Conservation (phyloP, 2,797 vertebrate genomes). For the Xyrichtys novacula region DNA sequence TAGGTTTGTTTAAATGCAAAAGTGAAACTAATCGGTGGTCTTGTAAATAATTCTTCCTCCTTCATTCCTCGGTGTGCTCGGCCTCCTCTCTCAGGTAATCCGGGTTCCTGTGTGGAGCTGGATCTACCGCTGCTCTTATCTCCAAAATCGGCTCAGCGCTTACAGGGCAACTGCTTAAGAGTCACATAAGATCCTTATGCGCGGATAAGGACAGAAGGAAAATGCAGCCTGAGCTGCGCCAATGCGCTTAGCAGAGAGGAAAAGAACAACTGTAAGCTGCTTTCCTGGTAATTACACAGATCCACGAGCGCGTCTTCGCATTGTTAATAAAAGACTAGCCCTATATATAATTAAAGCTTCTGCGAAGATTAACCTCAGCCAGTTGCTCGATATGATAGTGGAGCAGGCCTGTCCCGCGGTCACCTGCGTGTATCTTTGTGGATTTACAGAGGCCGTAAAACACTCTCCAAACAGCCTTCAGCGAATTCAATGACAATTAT, state of each 20-base stretch:
- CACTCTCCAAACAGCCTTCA: not conserved
- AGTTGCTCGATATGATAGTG: conserved; percentile 49
- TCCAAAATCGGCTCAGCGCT: conserved; percentile 79
- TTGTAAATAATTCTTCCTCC: conserved; percentile 12
- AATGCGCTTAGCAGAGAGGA: conserved; percentile 85
- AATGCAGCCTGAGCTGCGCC: conserved; percentile 73
- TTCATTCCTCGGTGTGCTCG: conserved; percentile 5
- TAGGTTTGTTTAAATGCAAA: not conserved
- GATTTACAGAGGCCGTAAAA: conserved; percentile 15
- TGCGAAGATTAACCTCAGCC: conserved; percentile 60
- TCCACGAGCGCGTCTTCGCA: conserved; percentile 73
- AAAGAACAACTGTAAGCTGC: conserved; percentile 81
- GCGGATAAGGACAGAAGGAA: conserved; percentile 81
- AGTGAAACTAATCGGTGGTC: conserved; percentile 21
- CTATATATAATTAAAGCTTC: conserved; percentile 81
- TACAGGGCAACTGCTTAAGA: conserved; percentile 80
- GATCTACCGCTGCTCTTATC: conserved; percentile 73
- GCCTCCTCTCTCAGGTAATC: conserved; percentile 33
- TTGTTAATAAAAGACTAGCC: conserved; percentile 80
- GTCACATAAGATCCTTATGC: conserved; percentile 75
- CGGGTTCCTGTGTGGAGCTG: conserved; percentile 29
- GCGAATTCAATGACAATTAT: not conserved
- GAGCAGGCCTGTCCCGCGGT: conserved; percentile 60
- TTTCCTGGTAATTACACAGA: conserved; percentile 88
- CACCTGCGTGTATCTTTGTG: conserved; percentile 54